A percentile compares a stretch with the other conserved stretches of the same genome.
Evolutionary conservation across 2,113 vertebrate species (phyloP).

Genomic region (Tragulus kanchil): DNA sequence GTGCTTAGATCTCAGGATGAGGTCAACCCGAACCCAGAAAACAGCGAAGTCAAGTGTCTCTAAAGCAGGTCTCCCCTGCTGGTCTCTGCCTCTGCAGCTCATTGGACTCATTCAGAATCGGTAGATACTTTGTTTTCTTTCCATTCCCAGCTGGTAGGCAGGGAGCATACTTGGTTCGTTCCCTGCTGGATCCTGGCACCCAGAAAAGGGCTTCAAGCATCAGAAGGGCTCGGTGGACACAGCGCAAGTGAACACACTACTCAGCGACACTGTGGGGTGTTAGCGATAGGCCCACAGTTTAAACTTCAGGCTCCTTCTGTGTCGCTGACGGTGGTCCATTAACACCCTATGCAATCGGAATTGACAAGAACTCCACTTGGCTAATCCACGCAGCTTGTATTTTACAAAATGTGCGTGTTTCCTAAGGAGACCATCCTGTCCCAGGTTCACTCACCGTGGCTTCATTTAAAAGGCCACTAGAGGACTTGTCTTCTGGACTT

Average conservation of each 20-base stretch:
- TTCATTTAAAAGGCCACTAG: slow-evolving; percentile 7
- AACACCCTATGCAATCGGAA: not conserved
- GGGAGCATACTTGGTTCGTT: not conserved
- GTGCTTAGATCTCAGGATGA: not conserved
- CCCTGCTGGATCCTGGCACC: not conserved
- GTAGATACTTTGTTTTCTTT: slow-evolving; percentile 34
- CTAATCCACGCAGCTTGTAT: not conserved
- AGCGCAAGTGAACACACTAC: not conserved
- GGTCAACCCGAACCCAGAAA: not conserved
- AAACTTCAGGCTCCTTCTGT: not conserved
- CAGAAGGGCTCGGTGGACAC: not conserved
- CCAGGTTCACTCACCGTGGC: not conserved
- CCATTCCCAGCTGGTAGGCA: not conserved
- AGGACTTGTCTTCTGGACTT: slow-evolving; percentile 27
- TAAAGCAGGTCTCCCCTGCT: not conserved
- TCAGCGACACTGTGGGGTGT: not conserved
- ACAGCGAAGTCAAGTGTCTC: not conserved
- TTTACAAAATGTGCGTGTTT: not conserved
- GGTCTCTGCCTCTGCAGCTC: not conserved
- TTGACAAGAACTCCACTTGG: not conserved
- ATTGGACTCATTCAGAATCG: not conserved
- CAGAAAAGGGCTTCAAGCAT: not conserved
- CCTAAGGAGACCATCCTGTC: slow-evolving; percentile 35
- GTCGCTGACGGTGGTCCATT: not conserved
- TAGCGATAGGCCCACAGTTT: not conserved